Evolutionary conservation across 1,140 invertebrate species (phyloP).

Genomic region (Leptinotarsa texana): DNA sequence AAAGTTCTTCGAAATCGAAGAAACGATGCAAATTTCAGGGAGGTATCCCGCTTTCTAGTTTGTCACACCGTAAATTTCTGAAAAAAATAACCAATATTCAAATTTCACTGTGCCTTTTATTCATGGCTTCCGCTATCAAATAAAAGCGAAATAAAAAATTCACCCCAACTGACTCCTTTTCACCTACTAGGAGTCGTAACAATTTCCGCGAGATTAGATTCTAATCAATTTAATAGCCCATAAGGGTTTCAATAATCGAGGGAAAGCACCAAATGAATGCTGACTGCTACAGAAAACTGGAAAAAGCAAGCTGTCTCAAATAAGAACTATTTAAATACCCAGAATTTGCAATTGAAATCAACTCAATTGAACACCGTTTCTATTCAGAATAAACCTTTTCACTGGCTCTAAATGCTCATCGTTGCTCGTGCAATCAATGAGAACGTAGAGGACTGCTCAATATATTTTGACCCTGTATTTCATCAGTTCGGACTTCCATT

Average conservation of each 20-base stretch:
- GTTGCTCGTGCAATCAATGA: background rate
- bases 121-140: background rate
- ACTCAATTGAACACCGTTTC: conserved; percentile 39
- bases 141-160: background rate
- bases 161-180: background rate
- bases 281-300: conserved; percentile 24
- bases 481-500: too few species aligned
- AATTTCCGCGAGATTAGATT: conserved; percentile 14
- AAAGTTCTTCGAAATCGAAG: too few species aligned
- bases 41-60: too few species aligned
- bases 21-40: too few species aligned
- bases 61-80: too few species aligned
- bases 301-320: conserved; percentile 28
- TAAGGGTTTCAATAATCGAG: background rate
- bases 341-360: conserved; percentile 40
- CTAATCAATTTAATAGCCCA: conserved; percentile 18
- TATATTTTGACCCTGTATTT: background rate
- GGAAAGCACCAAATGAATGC: background rate
- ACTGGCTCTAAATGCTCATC: conserved; percentile 4
- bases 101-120: background rate
- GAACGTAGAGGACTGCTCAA: background rate
- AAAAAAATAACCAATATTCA: too few species aligned
- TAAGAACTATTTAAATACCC: conserved; percentile 35
- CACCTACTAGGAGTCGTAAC: background rate
- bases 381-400: conserved; percentile 38